Base-by-base conservation (phyloP, 2,113 vertebrate genomes). In the Marcusenius ussheri region DNA sequence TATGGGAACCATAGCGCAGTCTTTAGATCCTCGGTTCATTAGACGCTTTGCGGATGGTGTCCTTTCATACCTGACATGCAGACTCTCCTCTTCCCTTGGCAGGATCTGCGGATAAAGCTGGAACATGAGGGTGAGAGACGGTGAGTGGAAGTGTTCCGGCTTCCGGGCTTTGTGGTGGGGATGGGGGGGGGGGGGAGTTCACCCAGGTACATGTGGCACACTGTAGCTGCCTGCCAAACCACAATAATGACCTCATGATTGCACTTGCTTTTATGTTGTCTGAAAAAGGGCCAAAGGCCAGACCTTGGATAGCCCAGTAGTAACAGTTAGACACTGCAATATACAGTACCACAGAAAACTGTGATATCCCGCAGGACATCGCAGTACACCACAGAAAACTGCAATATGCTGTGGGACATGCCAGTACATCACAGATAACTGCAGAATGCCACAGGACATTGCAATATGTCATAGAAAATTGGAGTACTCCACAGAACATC, bases 91-190 rank as follows among this genome's bases (percentile, higher is more conserved):
- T 91, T 93, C 93, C 92, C 95, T 51, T 35, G 3, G 24, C 96
- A 97, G 95, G 97, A 97, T 94, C 93, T 97, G 93, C 96, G 97
- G 95, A 97, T 98, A 95, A 98, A 98, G 95, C 96, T 98, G 96
- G 97, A 98, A 94, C 97, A 98, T 95, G 97, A 98, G 94, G 97
- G 96, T 94, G 97, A 98, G 92, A 98, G 98, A 95, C 96, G 97
- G 97, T 98, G 94, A 10, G 96, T 96, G 92, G 91, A 92, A 94
- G 93, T 84, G 83, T 92, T 92, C 83, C 87, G 91, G 88, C 94
- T 91, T 95, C 93, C 27, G 90, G 87, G 89, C 91, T 89, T 91
- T 89, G 56, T 89, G 90, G 51, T 88, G 7, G 24, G 5, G 42
- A 2, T 24, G 17, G 51, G 21, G 58, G 45, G 21, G 7, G 15